Evolutionary conservation across 2,797 vertebrate genomes (phyloP), one percentile per base, ranked within the genome.

Genomic region (Cynopterus sphinx): DNA sequence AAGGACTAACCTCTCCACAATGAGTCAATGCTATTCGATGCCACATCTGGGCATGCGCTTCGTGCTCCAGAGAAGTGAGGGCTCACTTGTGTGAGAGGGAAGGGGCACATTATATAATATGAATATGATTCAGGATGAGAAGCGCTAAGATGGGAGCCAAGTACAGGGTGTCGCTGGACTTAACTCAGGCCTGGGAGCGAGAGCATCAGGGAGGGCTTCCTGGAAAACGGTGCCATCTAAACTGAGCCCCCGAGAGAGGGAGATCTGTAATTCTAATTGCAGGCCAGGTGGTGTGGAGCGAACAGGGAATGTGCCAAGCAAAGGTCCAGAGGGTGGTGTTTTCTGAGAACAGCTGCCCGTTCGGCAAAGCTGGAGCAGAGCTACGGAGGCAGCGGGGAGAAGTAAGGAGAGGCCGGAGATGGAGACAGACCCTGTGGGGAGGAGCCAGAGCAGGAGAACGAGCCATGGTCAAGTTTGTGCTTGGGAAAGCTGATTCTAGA

Each of bases 1-100:
- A 16, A 87, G 59, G 49, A 24, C 28, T 33, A 31, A 57, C 31
- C 17, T 87, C 49, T 46, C 93, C n/a, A 3, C 36, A 9, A 17
- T 5, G 65, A 41, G 53, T 57, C 31, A 5, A 0, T 71, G 92
- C 43, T 33, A 6, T 17, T 67, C 5, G 17, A 0, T 53, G 67
- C 3, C 15, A 0, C 10, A 43, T 67, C 21, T 11, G 28, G 22
- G 39, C 9, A 6, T 0, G 1, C 0, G 3, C 4, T 2, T 57
- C 49, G 41, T 55, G 36, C 21, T 13, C n/a, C 39, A 19, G 77
- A 33, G 68, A 70, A 43, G 41, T 7, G 16, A 59, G 53, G 9
- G 0, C 8, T 11, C 46, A 46, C 16, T 8, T n/a, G 41, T 19
- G 19, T 15, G 22, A 82, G 61, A 59, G 24, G 63, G 43, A 85